These are phyloP conservation scores for Lasioglossum leucozonium DNA, from an alignment of 2,888 invertebrate species.

Conservation along the genomic window DNA sequence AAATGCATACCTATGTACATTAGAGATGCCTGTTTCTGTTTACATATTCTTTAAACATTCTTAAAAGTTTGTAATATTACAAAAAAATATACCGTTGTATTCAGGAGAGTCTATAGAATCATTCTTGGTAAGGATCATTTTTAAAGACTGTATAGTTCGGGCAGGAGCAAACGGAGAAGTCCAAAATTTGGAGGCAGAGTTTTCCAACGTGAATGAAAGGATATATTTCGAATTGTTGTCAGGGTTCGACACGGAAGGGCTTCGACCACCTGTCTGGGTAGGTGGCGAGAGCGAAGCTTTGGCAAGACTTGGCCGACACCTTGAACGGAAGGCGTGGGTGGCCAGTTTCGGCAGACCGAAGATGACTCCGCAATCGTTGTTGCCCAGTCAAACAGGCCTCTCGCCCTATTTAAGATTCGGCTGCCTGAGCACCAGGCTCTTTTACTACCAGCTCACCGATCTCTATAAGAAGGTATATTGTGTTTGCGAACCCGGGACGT, in stretches of 20 bases:
- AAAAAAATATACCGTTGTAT: too few species aligned
- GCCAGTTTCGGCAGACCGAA: constrained; percentile 95
- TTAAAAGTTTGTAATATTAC: too few species aligned
- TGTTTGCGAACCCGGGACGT: not conserved
- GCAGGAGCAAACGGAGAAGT: not conserved
- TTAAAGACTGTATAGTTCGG: not conserved
- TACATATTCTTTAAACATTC: not conserved
- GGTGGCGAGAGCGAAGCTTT: constrained; percentile 92
- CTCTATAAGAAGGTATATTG: constrained; percentile 86
- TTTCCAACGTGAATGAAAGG: not conserved
- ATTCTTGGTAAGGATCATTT: not conserved
- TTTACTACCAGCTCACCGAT: constrained; percentile 92
- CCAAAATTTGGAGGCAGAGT: not conserved
- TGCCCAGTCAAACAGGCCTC: constrained; percentile 93
- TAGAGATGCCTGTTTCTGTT: not conserved
- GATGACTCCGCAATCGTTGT: constrained; percentile 94
- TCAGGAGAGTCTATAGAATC: too few species aligned
- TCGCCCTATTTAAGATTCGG: constrained; percentile 95
- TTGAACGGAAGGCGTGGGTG: constrained; percentile 95
- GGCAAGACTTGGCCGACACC: constrained; percentile 90
- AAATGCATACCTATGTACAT: not conserved
- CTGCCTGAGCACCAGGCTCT: constrained; percentile 92
- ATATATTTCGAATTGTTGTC: not conserved
- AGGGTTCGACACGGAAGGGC: constrained; percentile 92
- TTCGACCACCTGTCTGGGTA: constrained; percentile 90